Evolutionary conservation across 1,140 invertebrate genomes (phyloP), one percentile per base, ranked within the genome.

Genomic region (Hestina assimilis): DNA sequence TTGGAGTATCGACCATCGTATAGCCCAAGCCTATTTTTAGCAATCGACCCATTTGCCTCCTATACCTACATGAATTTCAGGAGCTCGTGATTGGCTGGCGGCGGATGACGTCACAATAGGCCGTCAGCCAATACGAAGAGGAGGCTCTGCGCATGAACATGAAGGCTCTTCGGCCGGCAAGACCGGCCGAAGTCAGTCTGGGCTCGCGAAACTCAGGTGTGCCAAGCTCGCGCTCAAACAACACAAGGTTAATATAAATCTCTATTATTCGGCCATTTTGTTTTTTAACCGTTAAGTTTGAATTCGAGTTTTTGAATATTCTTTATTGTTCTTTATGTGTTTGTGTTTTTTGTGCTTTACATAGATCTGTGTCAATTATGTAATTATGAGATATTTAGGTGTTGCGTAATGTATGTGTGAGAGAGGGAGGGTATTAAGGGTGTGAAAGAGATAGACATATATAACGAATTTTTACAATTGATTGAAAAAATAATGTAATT

Each of bases 31-130:
- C 81, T 87, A 87, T 84, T 79, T 87, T 87, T 87, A 84, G 75
- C 65, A 31, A 83, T 82, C 83, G 79, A 84, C 75, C 80, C 57
- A 69, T 69, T 63, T 58, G 48, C 51, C 60, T 65, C 47, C 66
- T 58, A 75, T 87, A 84, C 83, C 81, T 87, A 84, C 81, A 63
- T 84, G 81, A 86, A 48, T 79, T 87, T 87, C 83, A 87, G 81
- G 59, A 35, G n/a, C 38, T 12, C 40, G 19, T 66, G 17, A 82
- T 84, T 87, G 81, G 83, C 43, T 46, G 46, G 11, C 2, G 24
- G 6, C 1, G 4, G 12, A 63, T 87, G 83, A 87, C 83, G 83
- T 87, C 81, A 84, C 76, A 46, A 38, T 28, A 7, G 4, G 1
- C 6, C 9, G 8, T 4, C 50, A 3, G 5, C 83, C 78, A 87